Conservation (phyloP, 1,140 invertebrate species). For the Ridgeia piscesae region DNA sequence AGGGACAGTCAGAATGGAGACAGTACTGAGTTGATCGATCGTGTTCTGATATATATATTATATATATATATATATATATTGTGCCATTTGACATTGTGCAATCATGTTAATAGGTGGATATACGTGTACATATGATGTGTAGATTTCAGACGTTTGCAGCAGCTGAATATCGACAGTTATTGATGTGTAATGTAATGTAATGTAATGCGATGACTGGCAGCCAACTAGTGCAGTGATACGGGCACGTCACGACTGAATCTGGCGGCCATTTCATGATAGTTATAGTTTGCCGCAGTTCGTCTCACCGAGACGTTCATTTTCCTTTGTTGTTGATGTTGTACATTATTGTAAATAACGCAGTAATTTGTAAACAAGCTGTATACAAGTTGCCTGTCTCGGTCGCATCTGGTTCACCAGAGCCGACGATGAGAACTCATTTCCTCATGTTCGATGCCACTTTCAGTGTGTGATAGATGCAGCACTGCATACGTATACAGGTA, state of each 20-base stretch:
- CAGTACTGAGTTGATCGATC: not conserved
- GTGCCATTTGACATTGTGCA: constrained; percentile 4
- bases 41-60: not conserved
- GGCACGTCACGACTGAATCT: not conserved
- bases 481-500: not conserved
- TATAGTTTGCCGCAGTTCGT: not conserved
- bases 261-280: not conserved
- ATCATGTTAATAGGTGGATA: not conserved
- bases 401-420: not conserved
- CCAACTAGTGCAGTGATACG: not conserved
- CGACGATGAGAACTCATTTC: not conserved
- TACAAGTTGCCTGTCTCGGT: not conserved
- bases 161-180: not conserved
- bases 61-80: too few relatives aligned
- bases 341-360: not conserved
- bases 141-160: not conserved
- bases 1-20: not conserved
- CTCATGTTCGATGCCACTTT: not conserved
- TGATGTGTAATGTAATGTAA: too few relatives aligned
- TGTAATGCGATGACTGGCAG: not conserved
- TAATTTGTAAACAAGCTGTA: constrained; percentile 6
- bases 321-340: constrained; percentile 2
- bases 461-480: not conserved
- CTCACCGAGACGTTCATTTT: not conserved
- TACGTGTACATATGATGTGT: not conserved